phyloP scores from a whole-genome alignment of 2,113 vertebrate genomes.

The Lagopus muta region DNA sequence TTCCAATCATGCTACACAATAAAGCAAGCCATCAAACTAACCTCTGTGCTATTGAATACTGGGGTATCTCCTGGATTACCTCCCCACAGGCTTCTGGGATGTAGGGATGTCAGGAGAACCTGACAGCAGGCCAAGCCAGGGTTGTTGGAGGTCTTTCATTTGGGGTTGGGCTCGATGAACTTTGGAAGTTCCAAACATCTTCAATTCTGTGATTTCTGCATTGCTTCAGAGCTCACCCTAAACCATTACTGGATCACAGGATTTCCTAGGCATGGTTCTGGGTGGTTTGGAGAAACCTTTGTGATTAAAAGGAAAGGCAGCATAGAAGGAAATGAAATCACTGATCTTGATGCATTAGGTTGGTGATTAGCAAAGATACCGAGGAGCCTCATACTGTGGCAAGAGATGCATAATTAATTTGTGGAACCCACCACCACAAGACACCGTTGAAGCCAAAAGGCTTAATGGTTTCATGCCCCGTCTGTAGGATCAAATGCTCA shows the following conservation, averaged over 20 bases:
- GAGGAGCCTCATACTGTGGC: neutral
- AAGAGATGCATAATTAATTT: neutral
- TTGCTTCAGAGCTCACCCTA: neutral
- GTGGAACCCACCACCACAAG: neutral
- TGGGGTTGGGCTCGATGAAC: too few relatives aligned
- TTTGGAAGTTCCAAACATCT: too few relatives aligned
- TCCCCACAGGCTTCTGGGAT: neutral
- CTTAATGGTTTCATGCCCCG: neutral
- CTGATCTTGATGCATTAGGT: neutral
- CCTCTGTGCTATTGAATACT: neutral
- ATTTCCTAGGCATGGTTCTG: neutral
- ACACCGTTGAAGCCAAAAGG: neutral
- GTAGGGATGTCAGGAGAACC: neutral
- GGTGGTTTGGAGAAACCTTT: neutral
- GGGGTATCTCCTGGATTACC: neutral
- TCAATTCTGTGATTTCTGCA: too few relatives aligned
- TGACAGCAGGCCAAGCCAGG: neutral
- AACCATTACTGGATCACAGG: accelerated
- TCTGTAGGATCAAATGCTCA: neutral
- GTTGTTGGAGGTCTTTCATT: neutral
- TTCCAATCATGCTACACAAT: neutral
- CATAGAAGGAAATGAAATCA: neutral
- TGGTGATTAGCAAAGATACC: neutral
- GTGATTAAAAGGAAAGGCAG: neutral
- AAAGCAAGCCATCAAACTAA: neutral